Percentiles rank a stretch among this genome's conserved stretches.
Evolutionary conservation across 2,797 vertebrate genomes (phyloP).

Genomic region (Bradypodion ventrale): DNA sequence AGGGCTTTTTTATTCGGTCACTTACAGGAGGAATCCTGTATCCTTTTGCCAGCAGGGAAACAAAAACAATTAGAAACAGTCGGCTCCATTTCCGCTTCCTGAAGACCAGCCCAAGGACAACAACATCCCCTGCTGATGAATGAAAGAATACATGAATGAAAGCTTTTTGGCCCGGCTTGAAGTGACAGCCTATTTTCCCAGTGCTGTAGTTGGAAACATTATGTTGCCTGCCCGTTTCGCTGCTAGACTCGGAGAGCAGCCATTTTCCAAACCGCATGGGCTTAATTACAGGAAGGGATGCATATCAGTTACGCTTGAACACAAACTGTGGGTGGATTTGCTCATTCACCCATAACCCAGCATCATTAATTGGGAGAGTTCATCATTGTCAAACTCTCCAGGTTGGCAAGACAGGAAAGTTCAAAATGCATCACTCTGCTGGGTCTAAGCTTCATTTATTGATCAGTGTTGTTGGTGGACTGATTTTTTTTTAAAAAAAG

Average conservation of each 20-base stretch:
- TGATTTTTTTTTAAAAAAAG: constrained; percentile 1
- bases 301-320: constrained; percentile 36
- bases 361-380: constrained; percentile 27
- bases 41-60: constrained; percentile 12
- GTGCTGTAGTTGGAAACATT: constrained; percentile 45
- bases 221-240: neutral
- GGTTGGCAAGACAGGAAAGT: constrained; percentile 18
- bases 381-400: neutral
- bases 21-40: neutral
- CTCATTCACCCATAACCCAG: constrained; percentile 22
- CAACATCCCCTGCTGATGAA: constrained; percentile 4
- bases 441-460: neutral
- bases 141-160: constrained; percentile 10
- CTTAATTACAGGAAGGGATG: constrained; percentile 49
- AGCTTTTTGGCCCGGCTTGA: neutral
- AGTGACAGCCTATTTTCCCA: constrained; percentile 25
- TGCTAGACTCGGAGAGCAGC: neutral
- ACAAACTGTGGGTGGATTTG: constrained; percentile 27
- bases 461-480: neutral
- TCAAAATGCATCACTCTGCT: constrained; percentile 9
- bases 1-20: neutral
- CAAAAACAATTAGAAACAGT: constrained; percentile 5
- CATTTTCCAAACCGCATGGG: neutral
- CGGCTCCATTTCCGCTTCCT: neutral
- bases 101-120: neutral